Conservation (phyloP, 2,113 vertebrate genomes). For the Blennius ocellaris region DNA sequence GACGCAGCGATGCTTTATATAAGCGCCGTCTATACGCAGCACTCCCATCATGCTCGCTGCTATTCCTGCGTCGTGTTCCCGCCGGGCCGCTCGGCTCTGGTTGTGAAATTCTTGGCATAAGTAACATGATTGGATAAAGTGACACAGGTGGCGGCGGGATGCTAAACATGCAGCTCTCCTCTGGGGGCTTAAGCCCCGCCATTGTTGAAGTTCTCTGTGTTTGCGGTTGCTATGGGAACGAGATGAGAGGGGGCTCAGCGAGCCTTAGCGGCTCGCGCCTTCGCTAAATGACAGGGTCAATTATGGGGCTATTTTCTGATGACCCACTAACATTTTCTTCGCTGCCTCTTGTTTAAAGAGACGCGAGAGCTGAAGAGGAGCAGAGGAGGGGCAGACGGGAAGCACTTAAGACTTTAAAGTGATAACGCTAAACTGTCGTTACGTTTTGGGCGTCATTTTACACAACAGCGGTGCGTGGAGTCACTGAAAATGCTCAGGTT, state of each 20-base stretch:
- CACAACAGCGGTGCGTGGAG: no score
- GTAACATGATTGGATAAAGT: constrained; percentile 64
- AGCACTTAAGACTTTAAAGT: neutral
- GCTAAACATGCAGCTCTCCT: constrained; percentile 57
- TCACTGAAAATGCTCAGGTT: no score
- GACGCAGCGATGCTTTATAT: constrained; percentile 14
- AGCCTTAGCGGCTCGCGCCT: constrained; percentile 43
- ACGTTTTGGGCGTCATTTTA: no score
- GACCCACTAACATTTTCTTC: constrained; percentile 50
- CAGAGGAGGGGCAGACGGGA: constrained; percentile 8
- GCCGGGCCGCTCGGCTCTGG: constrained; percentile 17
- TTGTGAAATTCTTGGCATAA: constrained; percentile 70
- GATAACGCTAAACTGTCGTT: no score
- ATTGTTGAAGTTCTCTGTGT: constrained; percentile 71
- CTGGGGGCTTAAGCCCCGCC: constrained; percentile 27
- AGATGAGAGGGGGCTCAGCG: constrained; percentile 43
- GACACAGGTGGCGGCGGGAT: constrained; percentile 57
- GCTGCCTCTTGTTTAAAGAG: constrained; percentile 46
- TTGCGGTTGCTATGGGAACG: constrained; percentile 61
- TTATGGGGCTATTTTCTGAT: constrained; percentile 80
- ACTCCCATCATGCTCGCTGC: constrained; percentile 13
- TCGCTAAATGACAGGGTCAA: constrained; percentile 68
- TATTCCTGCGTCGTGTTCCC: constrained; percentile 63
- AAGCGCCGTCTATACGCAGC: constrained; percentile 19
- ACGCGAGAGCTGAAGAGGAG: constrained; percentile 22